Evolutionary conservation across 1,140 invertebrate genomes (phyloP).

Genomic region (Drosophila orosa): DNA sequence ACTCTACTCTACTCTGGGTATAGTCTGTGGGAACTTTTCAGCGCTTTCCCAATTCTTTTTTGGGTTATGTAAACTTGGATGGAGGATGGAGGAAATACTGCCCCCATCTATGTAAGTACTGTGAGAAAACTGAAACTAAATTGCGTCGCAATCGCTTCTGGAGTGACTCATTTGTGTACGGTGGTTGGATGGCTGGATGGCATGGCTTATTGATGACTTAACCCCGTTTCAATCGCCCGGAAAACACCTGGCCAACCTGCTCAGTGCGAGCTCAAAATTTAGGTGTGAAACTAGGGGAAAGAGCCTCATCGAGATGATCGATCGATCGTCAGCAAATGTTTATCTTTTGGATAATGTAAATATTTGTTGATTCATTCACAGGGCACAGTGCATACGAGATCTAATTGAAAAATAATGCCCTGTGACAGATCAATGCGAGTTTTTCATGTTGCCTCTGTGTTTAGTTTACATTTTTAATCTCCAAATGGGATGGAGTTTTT

Average conservation of each 20-base stretch:
- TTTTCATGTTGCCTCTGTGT: constrained; percentile 3
- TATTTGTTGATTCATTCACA: constrained; percentile 46
- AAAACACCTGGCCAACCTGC: constrained; percentile 70
- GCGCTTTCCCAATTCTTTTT: constrained; percentile 61
- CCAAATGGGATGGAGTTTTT: constrained; percentile 3
- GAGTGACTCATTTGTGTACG: constrained; percentile 74
- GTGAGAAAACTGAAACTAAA: constrained; percentile 66
- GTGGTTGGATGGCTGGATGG: constrained; percentile 24
- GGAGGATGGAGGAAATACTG: constrained; percentile 30
- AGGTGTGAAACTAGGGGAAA: constrained; percentile 72
- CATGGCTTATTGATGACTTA: constrained; percentile 78
- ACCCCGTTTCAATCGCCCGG: constrained; percentile 65
- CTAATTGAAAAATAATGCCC: constrained; percentile 69
- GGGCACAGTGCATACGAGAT: constrained; percentile 6
- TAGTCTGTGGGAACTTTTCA: constrained; percentile 77
- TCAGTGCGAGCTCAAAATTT: constrained; percentile 23
- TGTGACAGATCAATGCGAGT: constrained; percentile 54
- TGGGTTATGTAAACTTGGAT: constrained; percentile 72
- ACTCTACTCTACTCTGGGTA: no score
- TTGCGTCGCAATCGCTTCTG: constrained; percentile 48
- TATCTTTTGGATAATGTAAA: constrained; percentile 56
- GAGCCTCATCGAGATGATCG: constrained; percentile 55
- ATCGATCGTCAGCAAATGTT: constrained; percentile 49
- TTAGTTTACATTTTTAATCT: constrained; percentile 19
- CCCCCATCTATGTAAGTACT: constrained; percentile 62